These are phyloP conservation scores for Conistra vaccinii DNA, from an alignment of 2,888 invertebrate genomes.

Conservation along the genomic window DNA sequence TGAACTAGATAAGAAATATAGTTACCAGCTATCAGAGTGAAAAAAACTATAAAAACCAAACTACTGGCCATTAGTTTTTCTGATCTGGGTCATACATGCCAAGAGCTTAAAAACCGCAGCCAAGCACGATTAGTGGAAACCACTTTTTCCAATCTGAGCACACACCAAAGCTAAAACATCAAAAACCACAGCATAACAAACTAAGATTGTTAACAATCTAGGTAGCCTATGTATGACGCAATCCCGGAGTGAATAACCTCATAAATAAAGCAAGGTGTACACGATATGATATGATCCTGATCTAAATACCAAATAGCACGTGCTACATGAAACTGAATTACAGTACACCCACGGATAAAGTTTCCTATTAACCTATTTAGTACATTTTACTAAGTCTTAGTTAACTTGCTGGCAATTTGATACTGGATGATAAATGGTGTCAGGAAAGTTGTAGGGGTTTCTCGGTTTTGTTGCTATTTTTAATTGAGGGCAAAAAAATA, in stretches of 20 bases:
- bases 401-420: conserved; percentile 19
- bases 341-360: conserved; percentile 24
- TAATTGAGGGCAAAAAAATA: neutral
- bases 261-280: conserved; percentile 54
- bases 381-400: conserved; percentile 13
- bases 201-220: conserved; percentile 15
- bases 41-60: neutral
- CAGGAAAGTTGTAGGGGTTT: neutral
- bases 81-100: neutral
- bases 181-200: neutral
- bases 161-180: neutral
- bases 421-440: conserved; percentile 11
- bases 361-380: conserved; percentile 49
- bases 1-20: neutral
- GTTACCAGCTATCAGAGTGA: neutral
- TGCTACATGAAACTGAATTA: conserved; percentile 35
- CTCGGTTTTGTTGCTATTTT: conserved; percentile 7
- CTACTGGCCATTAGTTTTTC: neutral
- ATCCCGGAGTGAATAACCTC: conserved; percentile 54
- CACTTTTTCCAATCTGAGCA: neutral
- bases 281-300: conserved; percentile 52
- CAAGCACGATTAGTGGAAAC: neutral
- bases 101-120: neutral
- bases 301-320: conserved; percentile 59
- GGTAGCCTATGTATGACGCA: conserved; percentile 54